phyloP scores from a whole-genome alignment of 2,797 vertebrate genomes.

The Fistularia tabacaria region DNA sequence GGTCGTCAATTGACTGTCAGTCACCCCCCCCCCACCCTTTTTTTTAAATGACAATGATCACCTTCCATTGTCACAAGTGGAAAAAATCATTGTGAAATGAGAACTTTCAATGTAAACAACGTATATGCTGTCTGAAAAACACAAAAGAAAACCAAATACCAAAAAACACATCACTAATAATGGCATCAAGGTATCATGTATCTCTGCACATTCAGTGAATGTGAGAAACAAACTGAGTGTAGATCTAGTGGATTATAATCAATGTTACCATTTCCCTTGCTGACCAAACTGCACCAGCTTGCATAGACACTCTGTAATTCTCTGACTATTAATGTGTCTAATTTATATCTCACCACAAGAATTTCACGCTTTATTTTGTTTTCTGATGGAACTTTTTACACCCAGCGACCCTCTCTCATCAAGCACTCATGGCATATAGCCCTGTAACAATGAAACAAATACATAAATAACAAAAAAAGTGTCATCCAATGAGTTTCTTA shows the following conservation, averaged over 20 bases:
- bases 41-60: slow-evolving; percentile 3
- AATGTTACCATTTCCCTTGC: slow-evolving; percentile 27
- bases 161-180: slow-evolving; percentile 1
- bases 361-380: too few species aligned
- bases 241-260: slow-evolving; percentile 20
- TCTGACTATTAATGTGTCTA: not conserved
- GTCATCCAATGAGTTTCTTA: too few species aligned
- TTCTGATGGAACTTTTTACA: too few species aligned
- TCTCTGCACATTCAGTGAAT: not conserved
- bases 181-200: not conserved
- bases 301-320: slow-evolving; percentile 40
- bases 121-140: slow-evolving; percentile 2
- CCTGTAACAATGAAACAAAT: too few species aligned
- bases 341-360: too few species aligned
- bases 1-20: slow-evolving; percentile 41
- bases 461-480: too few species aligned
- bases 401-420: too few species aligned
- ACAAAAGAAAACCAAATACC: slow-evolving; percentile 6
- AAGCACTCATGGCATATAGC: too few species aligned
- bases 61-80: slow-evolving; percentile 13
- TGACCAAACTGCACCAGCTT: slow-evolving; percentile 50
- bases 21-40: slow-evolving; percentile 1
- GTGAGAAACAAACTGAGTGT: not conserved
- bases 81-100: slow-evolving; percentile 21
- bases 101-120: not conserved